These are phyloP conservation scores for Apamea anceps DNA, from an alignment of 2,888 invertebrate genomes.

Conservation along the genomic window DNA sequence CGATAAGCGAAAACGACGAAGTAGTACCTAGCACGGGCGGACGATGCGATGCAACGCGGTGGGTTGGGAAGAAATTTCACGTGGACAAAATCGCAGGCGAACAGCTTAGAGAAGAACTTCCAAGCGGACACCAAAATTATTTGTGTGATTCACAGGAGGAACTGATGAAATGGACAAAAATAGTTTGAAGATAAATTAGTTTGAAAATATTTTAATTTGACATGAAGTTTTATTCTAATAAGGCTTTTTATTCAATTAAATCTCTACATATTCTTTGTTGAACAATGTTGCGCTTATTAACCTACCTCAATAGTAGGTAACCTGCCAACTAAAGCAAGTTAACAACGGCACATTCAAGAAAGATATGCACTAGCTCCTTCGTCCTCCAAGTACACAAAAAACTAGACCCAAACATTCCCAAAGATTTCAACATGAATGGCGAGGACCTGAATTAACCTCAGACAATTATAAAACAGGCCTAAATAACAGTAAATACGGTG, in stretches of 20 bases:
- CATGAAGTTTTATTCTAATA: background rate
- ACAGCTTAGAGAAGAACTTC: background rate
- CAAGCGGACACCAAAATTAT: background rate
- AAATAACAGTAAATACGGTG: constrained; percentile 62
- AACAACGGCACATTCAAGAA: background rate
- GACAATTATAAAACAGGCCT: constrained; percentile 63
- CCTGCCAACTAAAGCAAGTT: background rate
- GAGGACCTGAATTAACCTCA: constrained; percentile 48
- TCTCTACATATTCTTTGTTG: background rate
- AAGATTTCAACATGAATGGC: constrained; percentile 59
- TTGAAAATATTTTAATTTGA: background rate
- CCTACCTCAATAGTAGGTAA: background rate
- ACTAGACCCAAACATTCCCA: constrained; percentile 31
- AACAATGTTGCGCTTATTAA: background rate
- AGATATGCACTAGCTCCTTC: background rate
- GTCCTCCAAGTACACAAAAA: constrained; percentile 41
- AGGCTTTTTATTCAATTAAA: background rate
- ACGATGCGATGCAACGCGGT: background rate
- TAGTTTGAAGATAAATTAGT: background rate
- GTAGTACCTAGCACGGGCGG: background rate
- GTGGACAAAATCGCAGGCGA: background rate
- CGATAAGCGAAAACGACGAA: background rate
- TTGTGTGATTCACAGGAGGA: background rate
- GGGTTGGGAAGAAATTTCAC: background rate
- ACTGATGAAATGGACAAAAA: background rate